A percentile compares a stretch with the other conserved stretches of the same genome.
phyloP scores from a whole-genome alignment of 2,888 invertebrate species.

The Zygogramma bicolorata region DNA sequence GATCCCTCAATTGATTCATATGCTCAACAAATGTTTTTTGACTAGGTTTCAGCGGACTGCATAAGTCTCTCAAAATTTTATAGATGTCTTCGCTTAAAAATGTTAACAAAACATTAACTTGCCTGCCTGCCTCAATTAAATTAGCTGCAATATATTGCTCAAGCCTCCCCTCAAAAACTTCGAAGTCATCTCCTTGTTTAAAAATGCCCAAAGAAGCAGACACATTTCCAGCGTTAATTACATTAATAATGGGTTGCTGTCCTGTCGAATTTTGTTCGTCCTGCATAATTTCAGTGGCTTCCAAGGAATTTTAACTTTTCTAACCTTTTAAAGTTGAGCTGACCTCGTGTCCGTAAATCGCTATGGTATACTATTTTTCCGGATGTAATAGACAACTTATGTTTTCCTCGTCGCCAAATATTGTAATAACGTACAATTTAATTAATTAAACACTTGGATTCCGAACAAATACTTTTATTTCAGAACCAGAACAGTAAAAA shows the following conservation, averaged over 20 bases:
- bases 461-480: not conserved
- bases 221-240: constrained; percentile 16
- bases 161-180: constrained; percentile 8
- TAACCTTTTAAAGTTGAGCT: too few species aligned
- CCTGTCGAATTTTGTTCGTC: not conserved
- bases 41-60: not conserved
- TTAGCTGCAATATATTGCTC: constrained; percentile 29
- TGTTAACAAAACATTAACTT: constrained; percentile 28
- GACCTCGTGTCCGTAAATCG: too few species aligned
- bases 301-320: not conserved
- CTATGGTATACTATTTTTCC: not conserved
- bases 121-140: constrained; percentile 24
- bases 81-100: not conserved
- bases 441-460: not conserved
- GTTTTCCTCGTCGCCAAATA: not conserved
- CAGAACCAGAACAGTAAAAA: not conserved
- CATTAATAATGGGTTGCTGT: not conserved
- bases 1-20: too few species aligned
- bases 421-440: not conserved
- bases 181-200: constrained; percentile 5
- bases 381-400: not conserved
- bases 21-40: not conserved
- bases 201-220: not conserved
- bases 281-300: not conserved
- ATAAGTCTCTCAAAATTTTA: not conserved